A percentile compares a stretch with the other conserved stretches of the same genome.
Conservation (phyloP, 1,140 invertebrate genomes). For the Trichogramma pretiosum region DNA sequence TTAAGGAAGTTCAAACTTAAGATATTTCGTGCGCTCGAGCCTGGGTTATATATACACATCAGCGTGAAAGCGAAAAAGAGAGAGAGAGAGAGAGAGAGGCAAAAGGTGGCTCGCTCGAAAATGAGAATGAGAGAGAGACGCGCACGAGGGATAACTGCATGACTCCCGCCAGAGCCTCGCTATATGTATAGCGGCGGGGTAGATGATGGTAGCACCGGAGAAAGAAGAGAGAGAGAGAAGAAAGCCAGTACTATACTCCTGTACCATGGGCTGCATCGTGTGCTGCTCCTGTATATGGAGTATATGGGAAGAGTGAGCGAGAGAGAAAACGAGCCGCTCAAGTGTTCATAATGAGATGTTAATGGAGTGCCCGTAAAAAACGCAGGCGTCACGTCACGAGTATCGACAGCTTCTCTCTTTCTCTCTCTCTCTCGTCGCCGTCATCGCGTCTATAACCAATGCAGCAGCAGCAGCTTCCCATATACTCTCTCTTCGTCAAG, state of each 20-base stretch:
- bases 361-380: slow-evolving; percentile 39
- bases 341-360: slow-evolving; percentile 44
- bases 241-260: too few relatives aligned
- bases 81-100: slow-evolving; percentile 8
- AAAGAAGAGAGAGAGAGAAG: neutral
- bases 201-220: too few relatives aligned
- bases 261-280: neutral
- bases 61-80: slow-evolving; percentile 1
- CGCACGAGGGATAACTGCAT: too few relatives aligned
- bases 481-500: too few relatives aligned
- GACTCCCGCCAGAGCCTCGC: neutral
- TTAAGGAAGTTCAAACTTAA: slow-evolving; percentile 42
- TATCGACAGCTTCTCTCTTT: slow-evolving; percentile 32
- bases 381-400: slow-evolving; percentile 32
- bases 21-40: slow-evolving; percentile 37
- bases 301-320: slow-evolving; percentile 1
- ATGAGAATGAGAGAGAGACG: neutral
- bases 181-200: neutral
- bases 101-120: neutral
- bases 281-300: too few relatives aligned
- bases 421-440: slow-evolving; percentile 4
- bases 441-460: too few relatives aligned
- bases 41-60: too few relatives aligned
- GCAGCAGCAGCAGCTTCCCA: too few relatives aligned
- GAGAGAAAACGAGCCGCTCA: slow-evolving; percentile 21